A percentile compares a stretch with the other conserved stretches of the same genome.
Conservation (phyloP, 2,888 invertebrate species). For the Nomada goodeniana region DNA sequence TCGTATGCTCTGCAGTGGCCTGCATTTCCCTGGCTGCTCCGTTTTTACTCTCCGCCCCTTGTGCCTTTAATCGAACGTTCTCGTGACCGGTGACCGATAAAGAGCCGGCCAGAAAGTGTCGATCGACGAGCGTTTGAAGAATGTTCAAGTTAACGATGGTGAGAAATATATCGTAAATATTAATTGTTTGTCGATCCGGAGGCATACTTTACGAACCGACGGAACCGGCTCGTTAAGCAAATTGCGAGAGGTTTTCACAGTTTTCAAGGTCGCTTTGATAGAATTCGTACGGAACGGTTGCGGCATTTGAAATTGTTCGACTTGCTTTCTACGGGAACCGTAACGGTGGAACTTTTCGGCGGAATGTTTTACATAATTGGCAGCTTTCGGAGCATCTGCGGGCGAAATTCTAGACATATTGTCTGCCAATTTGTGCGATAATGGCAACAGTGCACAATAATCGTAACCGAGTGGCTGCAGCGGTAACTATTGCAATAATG, state of each 20-base stretch:
- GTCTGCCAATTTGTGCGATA: constrained; percentile 35
- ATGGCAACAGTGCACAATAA: constrained; percentile 30
- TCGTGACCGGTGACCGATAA: constrained; percentile 24
- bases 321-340: too few relatives aligned
- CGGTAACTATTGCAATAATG: constrained; percentile 55
- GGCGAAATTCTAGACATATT: constrained; percentile 9
- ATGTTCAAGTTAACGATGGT: constrained; percentile 3
- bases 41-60: constrained; percentile 14
- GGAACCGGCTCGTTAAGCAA: too few relatives aligned
- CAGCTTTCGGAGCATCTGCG: neutral
- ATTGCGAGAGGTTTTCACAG: too few relatives aligned
- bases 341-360: neutral
- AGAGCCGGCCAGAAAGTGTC: constrained; percentile 11
- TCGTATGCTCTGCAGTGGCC: constrained; percentile 38
- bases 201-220: neutral
- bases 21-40: constrained; percentile 33
- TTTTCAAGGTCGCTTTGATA: neutral
- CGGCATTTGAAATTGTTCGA: too few relatives aligned
- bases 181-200: constrained; percentile 13
- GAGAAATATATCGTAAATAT: neutral
- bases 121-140: constrained; percentile 32
- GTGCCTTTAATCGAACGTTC: constrained; percentile 23
- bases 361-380: neutral
- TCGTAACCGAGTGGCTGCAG: constrained; percentile 34
- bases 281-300: neutral